A percentile compares a stretch with the other conserved stretches of the same genome.
Conservation (phyloP, 53 echinoderm and acorn worm species). For the Patiria pectinifera region DNA sequence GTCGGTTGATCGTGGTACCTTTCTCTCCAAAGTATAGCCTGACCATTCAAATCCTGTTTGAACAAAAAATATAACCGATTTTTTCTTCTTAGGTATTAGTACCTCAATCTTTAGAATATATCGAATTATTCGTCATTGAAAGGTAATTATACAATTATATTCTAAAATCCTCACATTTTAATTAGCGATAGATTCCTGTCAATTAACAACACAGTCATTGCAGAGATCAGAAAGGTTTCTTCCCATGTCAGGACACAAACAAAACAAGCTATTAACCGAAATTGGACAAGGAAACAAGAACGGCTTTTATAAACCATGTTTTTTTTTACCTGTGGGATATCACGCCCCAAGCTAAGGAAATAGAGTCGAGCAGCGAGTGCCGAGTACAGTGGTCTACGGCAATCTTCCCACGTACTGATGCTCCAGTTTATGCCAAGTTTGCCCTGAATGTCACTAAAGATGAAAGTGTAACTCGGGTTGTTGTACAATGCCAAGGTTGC, state of each 20-base stretch:
- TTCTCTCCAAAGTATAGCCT: background rate
- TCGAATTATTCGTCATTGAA: background rate
- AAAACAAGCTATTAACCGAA: background rate
- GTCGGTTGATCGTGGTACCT: background rate
- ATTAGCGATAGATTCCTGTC: too few relatives aligned
- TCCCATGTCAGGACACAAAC: too few relatives aligned
- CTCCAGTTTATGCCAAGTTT: background rate
- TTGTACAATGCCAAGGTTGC: background rate
- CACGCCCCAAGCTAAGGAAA: background rate
- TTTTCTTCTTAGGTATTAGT: background rate
- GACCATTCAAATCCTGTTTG: background rate
- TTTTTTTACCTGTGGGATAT: background rate
- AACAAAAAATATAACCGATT: background rate
- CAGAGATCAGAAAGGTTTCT: too few relatives aligned
- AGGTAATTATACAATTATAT: too few relatives aligned
- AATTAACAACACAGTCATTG: too few relatives aligned
- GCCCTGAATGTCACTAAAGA: background rate
- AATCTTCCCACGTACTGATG: background rate
- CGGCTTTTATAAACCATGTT: background rate
- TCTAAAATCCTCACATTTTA: too few relatives aligned
- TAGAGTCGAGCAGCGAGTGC: conserved; percentile 1
- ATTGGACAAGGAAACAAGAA: background rate
- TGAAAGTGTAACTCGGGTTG: background rate
- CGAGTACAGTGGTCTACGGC: conserved; percentile 6
- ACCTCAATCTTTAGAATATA: background rate